phyloP scores from a whole-genome alignment of 2,113 vertebrate genomes.

The Macrotus californicus region DNA sequence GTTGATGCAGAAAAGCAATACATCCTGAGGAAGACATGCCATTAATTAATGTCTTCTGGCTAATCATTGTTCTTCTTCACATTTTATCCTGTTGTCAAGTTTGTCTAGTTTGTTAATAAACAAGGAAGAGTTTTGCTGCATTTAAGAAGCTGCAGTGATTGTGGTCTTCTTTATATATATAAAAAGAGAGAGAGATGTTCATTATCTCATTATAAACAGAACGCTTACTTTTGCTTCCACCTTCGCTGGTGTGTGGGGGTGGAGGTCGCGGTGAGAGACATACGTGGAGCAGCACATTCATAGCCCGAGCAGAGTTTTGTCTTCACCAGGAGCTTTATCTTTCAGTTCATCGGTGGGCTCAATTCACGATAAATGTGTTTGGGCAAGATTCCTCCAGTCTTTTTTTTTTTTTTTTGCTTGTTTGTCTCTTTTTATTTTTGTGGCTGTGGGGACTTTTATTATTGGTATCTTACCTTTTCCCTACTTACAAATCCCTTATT shows the following conservation, averaged over 20 bases:
- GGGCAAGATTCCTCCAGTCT: not conserved
- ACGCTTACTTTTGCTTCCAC: not conserved
- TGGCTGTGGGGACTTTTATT: constrained; percentile 40
- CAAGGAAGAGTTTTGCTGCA: not conserved
- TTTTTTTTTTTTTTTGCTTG: constrained; percentile 3
- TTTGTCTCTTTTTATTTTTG: not conserved
- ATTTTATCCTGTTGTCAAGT: constrained; percentile 58
- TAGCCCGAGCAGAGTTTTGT: fast-evolving
- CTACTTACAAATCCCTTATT: constrained; percentile 63
- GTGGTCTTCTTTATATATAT: not conserved
- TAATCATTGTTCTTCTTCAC: constrained; percentile 52
- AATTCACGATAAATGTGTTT: not conserved
- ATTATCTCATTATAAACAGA: not conserved
- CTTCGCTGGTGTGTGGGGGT: not conserved
- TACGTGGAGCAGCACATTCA: not conserved
- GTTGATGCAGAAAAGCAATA: constrained; percentile 63
- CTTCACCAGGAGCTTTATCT: not conserved
- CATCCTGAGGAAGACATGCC: constrained; percentile 56
- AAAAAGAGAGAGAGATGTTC: not conserved
- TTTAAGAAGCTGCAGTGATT: constrained; percentile 6
- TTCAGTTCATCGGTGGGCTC: not conserved
- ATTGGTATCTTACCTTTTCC: constrained; percentile 30
- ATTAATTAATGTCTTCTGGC: constrained; percentile 73
- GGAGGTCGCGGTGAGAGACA: not conserved
- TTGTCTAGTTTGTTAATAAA: constrained; percentile 58